Conservation (phyloP, 1,140 invertebrate genomes). For the Acyrthosiphon pisum region DNA sequence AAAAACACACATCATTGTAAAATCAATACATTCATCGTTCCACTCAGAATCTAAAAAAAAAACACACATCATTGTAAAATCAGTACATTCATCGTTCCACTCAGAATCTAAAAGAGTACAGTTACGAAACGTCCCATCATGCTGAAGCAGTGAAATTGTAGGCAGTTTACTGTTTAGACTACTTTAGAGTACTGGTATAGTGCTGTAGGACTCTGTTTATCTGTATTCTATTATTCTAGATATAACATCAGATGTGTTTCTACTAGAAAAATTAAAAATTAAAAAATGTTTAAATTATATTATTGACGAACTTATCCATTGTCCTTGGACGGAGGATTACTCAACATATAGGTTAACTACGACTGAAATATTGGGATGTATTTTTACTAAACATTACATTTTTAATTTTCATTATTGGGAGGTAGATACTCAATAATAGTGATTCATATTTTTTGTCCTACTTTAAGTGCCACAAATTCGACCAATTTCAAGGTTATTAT, state of each 20-base stretch:
- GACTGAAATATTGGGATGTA: not conserved
- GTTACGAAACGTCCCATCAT: not conserved
- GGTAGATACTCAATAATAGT: not conserved
- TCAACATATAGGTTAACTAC: not conserved
- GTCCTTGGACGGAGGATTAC: not conserved
- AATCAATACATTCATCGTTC: no score
- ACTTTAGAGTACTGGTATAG: not conserved
- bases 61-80: no score
- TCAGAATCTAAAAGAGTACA: not conserved
- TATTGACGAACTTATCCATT: not conserved
- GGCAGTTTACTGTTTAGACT: no score
- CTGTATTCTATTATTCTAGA: not conserved
- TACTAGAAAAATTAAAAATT: not conserved
- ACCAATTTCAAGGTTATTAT: conserved; percentile 4
- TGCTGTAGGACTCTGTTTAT: not conserved
- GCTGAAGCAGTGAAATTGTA: not conserved
- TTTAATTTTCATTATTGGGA: conserved; percentile 8
- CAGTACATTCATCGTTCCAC: no score
- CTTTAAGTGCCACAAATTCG: not conserved
- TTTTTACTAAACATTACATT: not conserved
- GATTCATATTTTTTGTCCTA: conserved; percentile 24
- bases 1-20: no score
- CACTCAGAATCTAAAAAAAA: no score
- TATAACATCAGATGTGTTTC: not conserved
- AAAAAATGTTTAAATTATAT: not conserved